A percentile compares a stretch with the other conserved stretches of the same genome.
These are phyloP conservation scores for Ecliptopera silaceata DNA, from an alignment of 2,888 invertebrate genomes.

Conservation along the genomic window DNA sequence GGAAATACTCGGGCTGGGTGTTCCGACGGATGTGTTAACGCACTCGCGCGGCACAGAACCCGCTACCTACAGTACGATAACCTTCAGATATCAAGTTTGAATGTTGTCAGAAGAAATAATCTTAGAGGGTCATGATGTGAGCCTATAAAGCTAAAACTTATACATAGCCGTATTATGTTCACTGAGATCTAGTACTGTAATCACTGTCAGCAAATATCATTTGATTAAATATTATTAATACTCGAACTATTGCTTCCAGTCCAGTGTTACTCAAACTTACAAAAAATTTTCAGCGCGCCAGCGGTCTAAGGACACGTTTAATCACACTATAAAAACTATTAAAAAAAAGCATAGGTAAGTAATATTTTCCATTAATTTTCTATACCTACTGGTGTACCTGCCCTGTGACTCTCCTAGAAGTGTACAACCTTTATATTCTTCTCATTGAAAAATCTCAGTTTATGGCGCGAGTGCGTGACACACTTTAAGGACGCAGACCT, in stretches of 20 bases:
- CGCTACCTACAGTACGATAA: not conserved
- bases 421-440: constrained; percentile 42
- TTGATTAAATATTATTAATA: too few species aligned
- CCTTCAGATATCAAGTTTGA: not conserved
- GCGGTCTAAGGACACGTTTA: too few species aligned
- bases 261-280: too few species aligned
- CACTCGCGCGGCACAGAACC: constrained; percentile 24
- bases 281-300: too few species aligned
- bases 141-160: too few species aligned
- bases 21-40: constrained; percentile 54
- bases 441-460: constrained; percentile 48
- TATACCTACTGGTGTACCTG: not conserved
- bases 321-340: too few species aligned
- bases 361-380: not conserved
- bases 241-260: too few species aligned
- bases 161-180: too few species aligned
- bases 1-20: constrained; percentile 44
- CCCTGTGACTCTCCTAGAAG: constrained; percentile 17
- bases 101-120: too few species aligned
- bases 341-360: not conserved
- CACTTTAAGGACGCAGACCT: constrained; percentile 3
- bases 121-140: too few species aligned
- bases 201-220: too few species aligned
- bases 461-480: constrained; percentile 28
- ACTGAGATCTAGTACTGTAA: too few species aligned